A percentile compares a stretch with the other conserved stretches of the same genome.
Conservation (phyloP, 1,140 invertebrate genomes). For the Drosophila dunni region DNA sequence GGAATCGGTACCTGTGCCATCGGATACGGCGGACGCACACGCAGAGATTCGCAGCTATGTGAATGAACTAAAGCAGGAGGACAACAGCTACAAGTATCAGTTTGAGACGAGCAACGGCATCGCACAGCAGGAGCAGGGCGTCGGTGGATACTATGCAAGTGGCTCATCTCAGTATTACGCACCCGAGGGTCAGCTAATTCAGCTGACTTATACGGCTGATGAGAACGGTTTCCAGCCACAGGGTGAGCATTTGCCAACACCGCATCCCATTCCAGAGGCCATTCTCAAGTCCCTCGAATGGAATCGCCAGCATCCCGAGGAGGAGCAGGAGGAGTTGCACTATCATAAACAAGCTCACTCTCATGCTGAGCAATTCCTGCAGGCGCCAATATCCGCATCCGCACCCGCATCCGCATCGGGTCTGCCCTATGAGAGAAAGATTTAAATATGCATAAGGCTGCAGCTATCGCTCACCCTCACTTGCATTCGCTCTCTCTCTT, state of each 20-base stretch:
- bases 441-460: constrained; percentile 47
- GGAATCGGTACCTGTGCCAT: constrained; percentile 52
- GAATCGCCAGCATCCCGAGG: constrained; percentile 85
- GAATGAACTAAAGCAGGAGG: constrained; percentile 74
- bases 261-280: constrained; percentile 83
- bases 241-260: constrained; percentile 86
- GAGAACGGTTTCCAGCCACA: constrained; percentile 87
- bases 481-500: neutral
- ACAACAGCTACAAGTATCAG: constrained; percentile 85
- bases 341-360: constrained; percentile 45
- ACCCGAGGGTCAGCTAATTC: constrained; percentile 85
- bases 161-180: constrained; percentile 73
- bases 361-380: constrained; percentile 58
- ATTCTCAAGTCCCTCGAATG: constrained; percentile 85
- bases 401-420: constrained; percentile 40
- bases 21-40: constrained; percentile 65
- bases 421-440: constrained; percentile 68
- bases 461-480: neutral
- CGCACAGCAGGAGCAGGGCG: constrained; percentile 86
- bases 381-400: constrained; percentile 43
- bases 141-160: constrained; percentile 75
- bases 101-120: constrained; percentile 88
- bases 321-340: constrained; percentile 53
- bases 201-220: constrained; percentile 87
- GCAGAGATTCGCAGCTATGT: constrained; percentile 73